Evolutionary conservation across 2,888 invertebrate species (phyloP).

Genomic region (Cenopis cana): DNA sequence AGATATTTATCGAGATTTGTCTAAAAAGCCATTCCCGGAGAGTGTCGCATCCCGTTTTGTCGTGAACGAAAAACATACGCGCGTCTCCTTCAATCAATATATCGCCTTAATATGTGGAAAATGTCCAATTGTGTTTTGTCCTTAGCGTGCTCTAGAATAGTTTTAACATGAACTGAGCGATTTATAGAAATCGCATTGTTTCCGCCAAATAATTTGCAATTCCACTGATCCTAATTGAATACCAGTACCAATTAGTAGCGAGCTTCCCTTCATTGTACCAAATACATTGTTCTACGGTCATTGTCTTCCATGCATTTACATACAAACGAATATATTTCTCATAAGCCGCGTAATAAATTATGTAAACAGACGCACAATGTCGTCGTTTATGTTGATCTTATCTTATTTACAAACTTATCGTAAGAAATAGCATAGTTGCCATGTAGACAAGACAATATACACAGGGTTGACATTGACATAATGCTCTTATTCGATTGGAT

Average conservation of each 20-base stretch:
- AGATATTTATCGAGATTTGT: no score
- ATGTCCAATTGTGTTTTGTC: no score
- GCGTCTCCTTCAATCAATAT: no score
- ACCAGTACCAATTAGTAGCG: constrained; percentile 35
- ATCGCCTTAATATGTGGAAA: no score
- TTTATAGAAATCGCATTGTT: not conserved
- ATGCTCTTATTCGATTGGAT: no score
- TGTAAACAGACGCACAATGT: constrained; percentile 51
- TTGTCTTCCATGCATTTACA: constrained; percentile 71
- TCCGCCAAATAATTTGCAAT: not conserved
- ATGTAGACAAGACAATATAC: not conserved
- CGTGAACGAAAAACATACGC: no score
- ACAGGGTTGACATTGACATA: no score
- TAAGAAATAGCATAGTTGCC: not conserved
- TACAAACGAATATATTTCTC: constrained; percentile 66
- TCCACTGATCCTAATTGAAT: constrained; percentile 8
- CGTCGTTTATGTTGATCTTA: constrained; percentile 39
- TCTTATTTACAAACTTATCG: constrained; percentile 18
- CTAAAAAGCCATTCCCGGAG: no score
- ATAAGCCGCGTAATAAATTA: constrained; percentile 56
- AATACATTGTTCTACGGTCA: constrained; percentile 70
- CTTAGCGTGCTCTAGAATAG: no score
- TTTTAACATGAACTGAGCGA: no score
- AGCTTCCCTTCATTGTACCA: constrained; percentile 70
- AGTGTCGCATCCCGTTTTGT: no score